These are phyloP conservation scores for Drosophila sechellia DNA, from an alignment of 1,140 invertebrate species.

Conservation along the genomic window DNA sequence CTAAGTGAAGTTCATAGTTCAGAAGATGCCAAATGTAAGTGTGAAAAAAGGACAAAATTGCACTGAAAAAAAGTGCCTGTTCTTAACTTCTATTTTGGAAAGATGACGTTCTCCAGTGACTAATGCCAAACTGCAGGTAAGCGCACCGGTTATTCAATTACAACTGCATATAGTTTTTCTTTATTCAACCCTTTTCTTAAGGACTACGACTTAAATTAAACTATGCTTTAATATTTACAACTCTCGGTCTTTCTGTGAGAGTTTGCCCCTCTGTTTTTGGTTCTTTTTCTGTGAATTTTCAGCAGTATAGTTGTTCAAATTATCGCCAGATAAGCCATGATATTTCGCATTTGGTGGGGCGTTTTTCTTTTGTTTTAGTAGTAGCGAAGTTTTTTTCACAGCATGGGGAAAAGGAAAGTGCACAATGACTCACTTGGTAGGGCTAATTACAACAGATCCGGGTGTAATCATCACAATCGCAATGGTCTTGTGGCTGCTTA, in stretches of 20 bases:
- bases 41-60: too few species aligned
- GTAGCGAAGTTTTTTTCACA: neutral
- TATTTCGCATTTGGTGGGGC: neutral
- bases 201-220: conserved; percentile 51
- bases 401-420: conserved; percentile 5
- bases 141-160: neutral
- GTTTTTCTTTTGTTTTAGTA: neutral
- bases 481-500: conserved; percentile 29
- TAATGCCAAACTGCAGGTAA: neutral
- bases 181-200: conserved; percentile 61
- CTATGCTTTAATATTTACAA: conserved; percentile 58
- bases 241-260: conserved; percentile 17
- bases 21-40: too few species aligned
- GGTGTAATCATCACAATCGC: conserved; percentile 33
- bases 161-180: conserved; percentile 43
- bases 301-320: neutral
- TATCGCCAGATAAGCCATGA: conserved; percentile 2
- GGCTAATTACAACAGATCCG: conserved; percentile 36
- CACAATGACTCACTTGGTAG: conserved; percentile 13
- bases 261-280: conserved; percentile 1
- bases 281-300: conserved; percentile 3
- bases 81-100: too few species aligned
- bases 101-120: too few species aligned
- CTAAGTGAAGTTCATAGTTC: too few species aligned
- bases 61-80: too few species aligned